A percentile compares a stretch with the other conserved stretches of the same genome.
These are phyloP conservation scores for Drosophila histrio DNA, from an alignment of 2,888 invertebrate genomes.

Conservation along the genomic window DNA sequence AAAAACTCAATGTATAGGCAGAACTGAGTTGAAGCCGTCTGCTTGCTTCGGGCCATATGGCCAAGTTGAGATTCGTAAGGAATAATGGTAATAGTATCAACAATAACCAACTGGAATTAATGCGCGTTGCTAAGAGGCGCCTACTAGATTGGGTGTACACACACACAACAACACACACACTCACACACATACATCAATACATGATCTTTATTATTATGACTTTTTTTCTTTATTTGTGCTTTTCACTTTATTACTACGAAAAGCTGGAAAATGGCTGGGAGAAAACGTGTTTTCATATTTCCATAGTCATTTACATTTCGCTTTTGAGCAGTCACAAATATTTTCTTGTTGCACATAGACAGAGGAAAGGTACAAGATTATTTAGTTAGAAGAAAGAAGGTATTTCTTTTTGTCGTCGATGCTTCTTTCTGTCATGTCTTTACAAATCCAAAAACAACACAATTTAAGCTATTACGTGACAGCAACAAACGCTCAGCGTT, in stretches of 20 bases:
- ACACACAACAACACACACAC: not conserved
- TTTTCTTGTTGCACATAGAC: slow-evolving; percentile 6
- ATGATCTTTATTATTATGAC: slow-evolving; percentile 55
- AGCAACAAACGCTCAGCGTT: slow-evolving; percentile 33
- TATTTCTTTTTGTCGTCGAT: slow-evolving; percentile 30
- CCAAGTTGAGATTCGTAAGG: slow-evolving; percentile 27
- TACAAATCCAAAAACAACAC: slow-evolving; percentile 8
- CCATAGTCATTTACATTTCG: slow-evolving; percentile 66
- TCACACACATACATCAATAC: slow-evolving; percentile 13
- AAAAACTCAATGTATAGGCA: slow-evolving; percentile 31
- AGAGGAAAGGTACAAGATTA: slow-evolving; percentile 8
- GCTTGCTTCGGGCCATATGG: slow-evolving; percentile 24
- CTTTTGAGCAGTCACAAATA: slow-evolving; percentile 26
- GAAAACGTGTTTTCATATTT: slow-evolving; percentile 74
- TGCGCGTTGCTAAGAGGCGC: slow-evolving; percentile 38
- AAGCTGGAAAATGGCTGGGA: slow-evolving; percentile 12
- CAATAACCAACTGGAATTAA: slow-evolving; percentile 33
- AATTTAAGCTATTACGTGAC: slow-evolving; percentile 54
- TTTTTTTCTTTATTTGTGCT: slow-evolving; percentile 57
- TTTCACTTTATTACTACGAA: slow-evolving; percentile 56
- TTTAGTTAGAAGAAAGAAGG: slow-evolving; percentile 19
- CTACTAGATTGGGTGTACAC: slow-evolving; percentile 32
- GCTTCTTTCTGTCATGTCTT: slow-evolving; percentile 7
- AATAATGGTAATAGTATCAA: slow-evolving; percentile 22
- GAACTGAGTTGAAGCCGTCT: slow-evolving; percentile 6